Base-by-base conservation (phyloP, 2,113 vertebrate species). In the Mus spicilegus region DNA sequence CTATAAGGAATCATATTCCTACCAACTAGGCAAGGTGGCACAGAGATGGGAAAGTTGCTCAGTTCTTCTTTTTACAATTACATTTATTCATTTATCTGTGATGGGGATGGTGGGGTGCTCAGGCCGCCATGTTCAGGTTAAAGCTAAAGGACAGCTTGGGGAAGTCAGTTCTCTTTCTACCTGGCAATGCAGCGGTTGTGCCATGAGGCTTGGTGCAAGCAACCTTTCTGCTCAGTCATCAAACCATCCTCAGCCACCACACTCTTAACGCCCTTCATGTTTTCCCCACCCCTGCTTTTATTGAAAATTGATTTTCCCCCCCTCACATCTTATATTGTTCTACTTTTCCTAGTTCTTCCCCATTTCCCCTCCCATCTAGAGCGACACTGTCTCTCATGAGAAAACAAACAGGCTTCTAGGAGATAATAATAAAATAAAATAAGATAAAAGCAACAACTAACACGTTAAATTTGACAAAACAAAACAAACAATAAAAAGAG, bases 191-290 rank as follows among this genome's bases (percentile, higher is more conserved):
- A 3, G 78, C 20, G 36, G 3, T 26, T 26, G 36, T 8, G 36
- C 7, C 54, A 39, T 39, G n/a, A 82, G 54, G 36, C 54, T 82
- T 39, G 49, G 10, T 61, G 36, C 20, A 11, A 81, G 33, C 2
- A 22, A 61, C 54, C 6, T 26, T 61, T 82, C 22, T 39, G 36
- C 54, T 61, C 5, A 39, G 22, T 36, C 33, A 1, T 58, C 80
- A 39, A 6, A 1, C 80, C 3, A 3, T 26, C 80, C 80, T 3
- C 22, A 16, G 0, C 0, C 5, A 61, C 1, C 36, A 82, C 24
- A 56, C 36, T 13, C 33, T 39, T 12, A 24, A 11, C 39, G 54
- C 13, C 36, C 22, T 61, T 26, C 80, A 6, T 24, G 20, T 26
- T 24, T 8, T 26, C 3, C 1, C 1, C 3, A 8, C 46, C 17